Evolutionary conservation across 2,888 invertebrate genomes (phyloP).

Genomic region (Synanthedon andrenaeformis): DNA sequence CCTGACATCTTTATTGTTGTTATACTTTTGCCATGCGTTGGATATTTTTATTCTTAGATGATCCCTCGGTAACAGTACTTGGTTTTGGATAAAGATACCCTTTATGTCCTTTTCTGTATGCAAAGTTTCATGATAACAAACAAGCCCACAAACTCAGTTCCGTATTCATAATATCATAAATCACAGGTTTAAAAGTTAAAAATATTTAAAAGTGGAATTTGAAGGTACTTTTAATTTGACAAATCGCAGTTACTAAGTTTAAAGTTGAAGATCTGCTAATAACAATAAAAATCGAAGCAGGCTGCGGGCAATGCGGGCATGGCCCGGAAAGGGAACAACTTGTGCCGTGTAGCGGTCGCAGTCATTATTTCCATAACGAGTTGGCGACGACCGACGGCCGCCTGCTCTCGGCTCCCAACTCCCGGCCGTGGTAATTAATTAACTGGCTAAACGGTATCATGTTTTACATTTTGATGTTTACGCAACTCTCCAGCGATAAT

Average conservation of each 20-base stretch:
- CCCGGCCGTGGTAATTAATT: slow-evolving; percentile 62
- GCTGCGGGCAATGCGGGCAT: slow-evolving; percentile 15
- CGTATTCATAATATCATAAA: too few relatives aligned
- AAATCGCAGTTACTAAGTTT: neutral
- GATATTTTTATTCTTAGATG: too few relatives aligned
- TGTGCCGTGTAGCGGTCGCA: slow-evolving; percentile 36
- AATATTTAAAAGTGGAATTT: too few relatives aligned
- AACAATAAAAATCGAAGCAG: slow-evolving; percentile 40
- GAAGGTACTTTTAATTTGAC: too few relatives aligned
- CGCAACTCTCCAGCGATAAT: slow-evolving; percentile 62
- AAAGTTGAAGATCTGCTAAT: slow-evolving; percentile 29
- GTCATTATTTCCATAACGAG: slow-evolving; percentile 65
- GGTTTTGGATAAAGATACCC: too few relatives aligned
- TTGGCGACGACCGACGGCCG: slow-evolving; percentile 35
- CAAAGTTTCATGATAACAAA: too few relatives aligned
- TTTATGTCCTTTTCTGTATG: too few relatives aligned
- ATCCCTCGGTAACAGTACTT: too few relatives aligned
- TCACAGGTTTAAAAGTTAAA: too few relatives aligned
- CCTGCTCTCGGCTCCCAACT: slow-evolving; percentile 27
- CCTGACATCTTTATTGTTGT: too few relatives aligned
- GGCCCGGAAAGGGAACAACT: slow-evolving; percentile 29
- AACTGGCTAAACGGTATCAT: slow-evolving; percentile 66
- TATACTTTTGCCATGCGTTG: too few relatives aligned
- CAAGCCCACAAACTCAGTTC: too few relatives aligned
- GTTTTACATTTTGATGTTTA: slow-evolving; percentile 67